Evolutionary conservation across 2,797 vertebrate species (phyloP).

Genomic region (Threskiornis aethiopicus): DNA sequence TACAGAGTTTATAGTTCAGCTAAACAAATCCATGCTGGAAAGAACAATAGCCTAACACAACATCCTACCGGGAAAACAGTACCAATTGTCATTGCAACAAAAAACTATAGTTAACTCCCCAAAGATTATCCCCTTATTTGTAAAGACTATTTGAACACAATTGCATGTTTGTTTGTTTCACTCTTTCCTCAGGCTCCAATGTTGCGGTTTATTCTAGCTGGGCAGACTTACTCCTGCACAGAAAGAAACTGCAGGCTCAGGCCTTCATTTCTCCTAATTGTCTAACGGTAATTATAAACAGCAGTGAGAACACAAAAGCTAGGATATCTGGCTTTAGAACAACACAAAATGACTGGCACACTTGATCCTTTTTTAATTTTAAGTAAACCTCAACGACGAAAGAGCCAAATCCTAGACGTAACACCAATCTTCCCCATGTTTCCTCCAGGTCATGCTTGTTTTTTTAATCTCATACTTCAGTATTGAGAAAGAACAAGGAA

Average conservation of each 20-base stretch:
- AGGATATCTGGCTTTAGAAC: background rate
- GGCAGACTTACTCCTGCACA: background rate
- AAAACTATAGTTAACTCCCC: background rate
- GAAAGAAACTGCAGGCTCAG: constrained; percentile 31
- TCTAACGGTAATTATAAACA: background rate
- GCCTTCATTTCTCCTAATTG: background rate
- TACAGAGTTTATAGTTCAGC: background rate
- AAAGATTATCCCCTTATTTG: background rate
- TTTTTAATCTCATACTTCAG: background rate
- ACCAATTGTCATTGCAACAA: background rate
- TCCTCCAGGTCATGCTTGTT: accelerated
- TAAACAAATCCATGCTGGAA: background rate
- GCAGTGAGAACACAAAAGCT: background rate
- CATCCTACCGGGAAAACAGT: background rate
- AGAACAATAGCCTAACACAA: constrained; percentile 25
- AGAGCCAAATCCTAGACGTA: background rate
- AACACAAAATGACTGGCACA: background rate
- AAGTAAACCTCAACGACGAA: background rate
- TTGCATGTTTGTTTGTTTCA: background rate
- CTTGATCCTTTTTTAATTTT: background rate
- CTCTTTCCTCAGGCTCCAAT: background rate
- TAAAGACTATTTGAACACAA: background rate
- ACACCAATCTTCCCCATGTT: background rate
- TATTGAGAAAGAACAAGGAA: background rate
- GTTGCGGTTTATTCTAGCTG: background rate